A percentile compares a stretch with the other conserved stretches of the same genome.
These are phyloP conservation scores for Rhingia campestris DNA, from an alignment of 2,888 invertebrate species.

Conservation along the genomic window DNA sequence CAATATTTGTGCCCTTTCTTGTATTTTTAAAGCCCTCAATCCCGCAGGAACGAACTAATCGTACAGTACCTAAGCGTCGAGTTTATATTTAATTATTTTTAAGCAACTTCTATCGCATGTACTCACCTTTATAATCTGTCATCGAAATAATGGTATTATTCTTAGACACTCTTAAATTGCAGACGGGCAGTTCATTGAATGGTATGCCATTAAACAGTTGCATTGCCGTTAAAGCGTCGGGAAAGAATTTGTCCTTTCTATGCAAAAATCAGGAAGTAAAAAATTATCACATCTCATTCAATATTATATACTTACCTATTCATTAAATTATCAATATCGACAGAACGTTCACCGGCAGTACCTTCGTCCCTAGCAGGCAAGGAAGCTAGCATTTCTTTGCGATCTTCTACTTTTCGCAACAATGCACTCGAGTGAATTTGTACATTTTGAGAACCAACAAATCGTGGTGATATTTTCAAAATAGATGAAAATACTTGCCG, in stretches of 20 bases:
- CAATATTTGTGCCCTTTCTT: constrained; percentile 97
- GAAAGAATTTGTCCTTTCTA: constrained; percentile 89
- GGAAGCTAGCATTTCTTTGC: constrained; percentile 84
- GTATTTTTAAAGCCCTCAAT: constrained; percentile 97
- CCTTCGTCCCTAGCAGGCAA: constrained; percentile 88
- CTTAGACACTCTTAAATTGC: constrained; percentile 90
- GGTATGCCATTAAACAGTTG: constrained; percentile 89
- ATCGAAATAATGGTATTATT: constrained; percentile 95
- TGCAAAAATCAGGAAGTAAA: constrained; percentile 77
- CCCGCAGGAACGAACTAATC: constrained; percentile 90
- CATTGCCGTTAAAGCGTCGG: constrained; percentile 88
- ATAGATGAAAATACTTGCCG: constrained; percentile 75
- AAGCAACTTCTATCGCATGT: neutral
- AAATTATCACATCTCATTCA: neutral
- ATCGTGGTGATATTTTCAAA: constrained; percentile 66
- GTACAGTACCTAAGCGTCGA: constrained; percentile 83
- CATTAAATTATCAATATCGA: constrained; percentile 87
- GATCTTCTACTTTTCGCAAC: constrained; percentile 83
- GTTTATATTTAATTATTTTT: neutral
- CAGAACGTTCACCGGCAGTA: constrained; percentile 88
- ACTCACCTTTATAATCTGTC: constrained; percentile 87
- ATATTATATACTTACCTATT: constrained; percentile 83
- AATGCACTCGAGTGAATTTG: constrained; percentile 76
- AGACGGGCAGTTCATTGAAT: constrained; percentile 91
- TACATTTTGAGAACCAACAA: constrained; percentile 23